These are phyloP conservation scores for Chrysolina oricalcia DNA, from an alignment of 2,888 invertebrate genomes.

Conservation along the genomic window DNA sequence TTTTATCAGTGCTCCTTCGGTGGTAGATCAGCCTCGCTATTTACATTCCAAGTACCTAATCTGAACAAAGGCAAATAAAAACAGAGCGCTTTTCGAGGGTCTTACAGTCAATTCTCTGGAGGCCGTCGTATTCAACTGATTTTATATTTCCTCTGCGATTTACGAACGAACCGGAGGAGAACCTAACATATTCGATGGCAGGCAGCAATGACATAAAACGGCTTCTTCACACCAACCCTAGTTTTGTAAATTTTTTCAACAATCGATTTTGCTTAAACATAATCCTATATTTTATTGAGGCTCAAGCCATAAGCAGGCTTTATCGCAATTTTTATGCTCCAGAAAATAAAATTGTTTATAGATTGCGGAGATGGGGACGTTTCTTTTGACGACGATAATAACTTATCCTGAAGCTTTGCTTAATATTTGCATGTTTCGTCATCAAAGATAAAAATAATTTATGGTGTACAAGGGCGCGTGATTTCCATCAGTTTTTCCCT, in stretches of 20 bases:
- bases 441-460: constrained; percentile 64
- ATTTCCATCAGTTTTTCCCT: constrained; percentile 58
- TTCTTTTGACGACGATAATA: constrained; percentile 57
- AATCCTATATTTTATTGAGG: constrained; percentile 61
- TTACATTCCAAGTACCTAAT: constrained; percentile 3
- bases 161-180: constrained; percentile 8
- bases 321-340: constrained; percentile 56
- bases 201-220: constrained; percentile 21
- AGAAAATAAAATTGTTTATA: constrained; percentile 67
- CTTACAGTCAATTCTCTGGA: constrained; percentile 11
- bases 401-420: constrained; percentile 51
- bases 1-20: not conserved
- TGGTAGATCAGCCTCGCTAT: constrained; percentile 1
- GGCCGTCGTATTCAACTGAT: constrained; percentile 20
- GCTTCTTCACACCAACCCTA: constrained; percentile 15
- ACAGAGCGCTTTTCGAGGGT: constrained; percentile 5
- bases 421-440: constrained; percentile 58
- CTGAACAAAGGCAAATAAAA: constrained; percentile 22
- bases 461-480: constrained; percentile 55
- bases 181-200: constrained; percentile 20
- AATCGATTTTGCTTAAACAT: constrained; percentile 54
- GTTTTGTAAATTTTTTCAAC: constrained; percentile 40
- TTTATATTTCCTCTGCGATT: constrained; percentile 18
- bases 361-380: constrained; percentile 56
- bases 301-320: constrained; percentile 44